Conservation (phyloP, 2,888 invertebrate genomes). For the Charanyca ferruginea region DNA sequence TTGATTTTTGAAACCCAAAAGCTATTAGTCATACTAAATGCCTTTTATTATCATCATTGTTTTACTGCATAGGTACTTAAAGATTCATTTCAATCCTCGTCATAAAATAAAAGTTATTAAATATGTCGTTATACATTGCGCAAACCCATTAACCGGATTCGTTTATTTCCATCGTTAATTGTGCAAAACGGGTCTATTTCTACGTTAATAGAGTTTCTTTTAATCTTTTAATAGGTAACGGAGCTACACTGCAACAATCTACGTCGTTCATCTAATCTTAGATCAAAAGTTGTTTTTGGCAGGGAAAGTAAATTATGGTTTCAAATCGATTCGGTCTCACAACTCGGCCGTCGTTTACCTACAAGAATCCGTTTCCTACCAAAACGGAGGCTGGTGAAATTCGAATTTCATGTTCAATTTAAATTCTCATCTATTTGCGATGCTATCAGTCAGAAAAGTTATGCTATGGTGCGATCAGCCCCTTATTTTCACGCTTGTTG, state of each 20-base stretch:
- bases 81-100: constrained; percentile 8
- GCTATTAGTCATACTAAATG: neutral
- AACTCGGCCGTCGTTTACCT: constrained; percentile 52
- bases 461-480: neutral
- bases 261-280: constrained; percentile 73
- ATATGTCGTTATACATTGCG: constrained; percentile 36
- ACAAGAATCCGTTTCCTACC: constrained; percentile 37
- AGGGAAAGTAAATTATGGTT: constrained; percentile 72
- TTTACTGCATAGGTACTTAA: neutral
- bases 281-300: constrained; percentile 75
- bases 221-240: constrained; percentile 48
- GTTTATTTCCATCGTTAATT: constrained; percentile 64
- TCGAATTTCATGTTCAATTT: constrained; percentile 55
- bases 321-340: constrained; percentile 64
- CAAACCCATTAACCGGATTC: constrained; percentile 49
- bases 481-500: constrained; percentile 5
- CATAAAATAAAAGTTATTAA: constrained; percentile 45
- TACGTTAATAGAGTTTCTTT: constrained; percentile 54
- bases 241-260: constrained; percentile 45
- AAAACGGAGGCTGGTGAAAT: constrained; percentile 37
- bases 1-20: neutral
- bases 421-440: constrained; percentile 35
- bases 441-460: constrained; percentile 3
- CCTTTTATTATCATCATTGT: constrained; percentile 6
- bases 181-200: constrained; percentile 63